These are phyloP conservation scores for Meloe dianella DNA, from an alignment of 2,888 invertebrate species.

Conservation along the genomic window DNA sequence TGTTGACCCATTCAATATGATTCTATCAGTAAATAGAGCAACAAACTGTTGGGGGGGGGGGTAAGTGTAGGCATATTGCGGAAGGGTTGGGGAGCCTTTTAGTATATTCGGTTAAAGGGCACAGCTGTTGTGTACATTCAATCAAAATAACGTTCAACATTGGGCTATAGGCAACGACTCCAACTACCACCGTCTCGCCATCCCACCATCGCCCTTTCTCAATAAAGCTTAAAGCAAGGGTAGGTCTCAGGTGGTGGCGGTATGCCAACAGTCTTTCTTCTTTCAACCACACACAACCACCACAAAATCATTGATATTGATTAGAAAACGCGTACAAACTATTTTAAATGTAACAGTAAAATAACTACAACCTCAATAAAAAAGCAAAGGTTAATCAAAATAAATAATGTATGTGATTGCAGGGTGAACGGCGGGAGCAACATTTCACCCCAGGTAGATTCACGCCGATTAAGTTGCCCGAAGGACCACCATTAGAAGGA, in stretches of 20 bases:
- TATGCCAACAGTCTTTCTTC: slow-evolving; percentile 9
- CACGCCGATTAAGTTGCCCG: slow-evolving; percentile 76
- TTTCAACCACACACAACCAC: slow-evolving; percentile 13
- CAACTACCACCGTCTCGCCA: slow-evolving; percentile 30
- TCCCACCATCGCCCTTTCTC: slow-evolving; percentile 27
- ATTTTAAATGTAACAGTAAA: slow-evolving; percentile 17
- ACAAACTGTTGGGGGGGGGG: not conserved
- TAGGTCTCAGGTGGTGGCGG: not conserved
- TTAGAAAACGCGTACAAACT: not conserved
- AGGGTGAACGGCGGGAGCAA: slow-evolving; percentile 72
- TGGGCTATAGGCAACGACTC: slow-evolving; percentile 27
- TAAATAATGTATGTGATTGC: slow-evolving; percentile 37
- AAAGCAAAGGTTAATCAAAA: slow-evolving; percentile 11
- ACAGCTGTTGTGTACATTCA: slow-evolving; percentile 45
- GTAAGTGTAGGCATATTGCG: not conserved
- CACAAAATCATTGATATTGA: slow-evolving; percentile 9
- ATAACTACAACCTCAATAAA: not conserved
- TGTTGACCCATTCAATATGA: not conserved
- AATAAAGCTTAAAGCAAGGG: slow-evolving; percentile 21
- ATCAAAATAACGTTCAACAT: slow-evolving; percentile 36
- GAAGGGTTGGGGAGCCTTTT: not conserved
- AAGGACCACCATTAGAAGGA: slow-evolving; percentile 71
- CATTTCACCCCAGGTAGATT: slow-evolving; percentile 73
- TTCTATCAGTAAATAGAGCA: not conserved
- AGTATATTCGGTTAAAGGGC: slow-evolving; percentile 5